These are phyloP conservation scores for Diadumene lineata DNA, from an alignment of 92 coral and sea anemone species.

Conservation along the genomic window DNA sequence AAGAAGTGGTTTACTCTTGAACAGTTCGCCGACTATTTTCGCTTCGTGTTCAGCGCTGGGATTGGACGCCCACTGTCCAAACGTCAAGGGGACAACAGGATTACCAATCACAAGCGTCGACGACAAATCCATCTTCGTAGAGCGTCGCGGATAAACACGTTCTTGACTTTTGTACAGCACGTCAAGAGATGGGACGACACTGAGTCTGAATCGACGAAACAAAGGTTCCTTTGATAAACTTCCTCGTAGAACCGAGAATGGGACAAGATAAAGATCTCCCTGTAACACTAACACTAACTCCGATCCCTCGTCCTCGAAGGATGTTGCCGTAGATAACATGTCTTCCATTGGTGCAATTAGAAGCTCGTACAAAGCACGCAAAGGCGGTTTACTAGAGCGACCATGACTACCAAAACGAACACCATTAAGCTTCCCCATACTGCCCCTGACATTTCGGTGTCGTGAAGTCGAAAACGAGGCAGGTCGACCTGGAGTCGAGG, in stretches of 20 bases:
- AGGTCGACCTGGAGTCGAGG: slow-evolving; percentile 65
- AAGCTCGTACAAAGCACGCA: slow-evolving; percentile 89
- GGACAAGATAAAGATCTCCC: slow-evolving; percentile 95
- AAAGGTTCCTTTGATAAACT: slow-evolving; percentile 84
- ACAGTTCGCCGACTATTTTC: slow-evolving; percentile 90
- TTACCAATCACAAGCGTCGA: slow-evolving; percentile 90
- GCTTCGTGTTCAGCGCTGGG: slow-evolving; percentile 96
- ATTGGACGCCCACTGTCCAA: slow-evolving; percentile 93
- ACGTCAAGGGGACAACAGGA: slow-evolving; percentile 87
- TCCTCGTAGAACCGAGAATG: slow-evolving; percentile 90
- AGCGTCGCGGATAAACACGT: slow-evolving; percentile 25
- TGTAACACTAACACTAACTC: slow-evolving; percentile 92
- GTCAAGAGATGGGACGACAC: slow-evolving; percentile 86
- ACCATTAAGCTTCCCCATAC: slow-evolving; percentile 88
- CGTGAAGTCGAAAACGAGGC: slow-evolving; percentile 72
- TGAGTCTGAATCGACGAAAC: slow-evolving; percentile 78
- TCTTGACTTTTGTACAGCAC: slow-evolving; percentile 59
- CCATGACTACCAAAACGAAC: slow-evolving; percentile 67
- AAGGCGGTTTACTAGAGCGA: slow-evolving; percentile 80
- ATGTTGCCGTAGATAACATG: slow-evolving; percentile 70
- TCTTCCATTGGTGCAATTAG: slow-evolving; percentile 95
- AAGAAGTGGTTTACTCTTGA: slow-evolving; percentile 86
- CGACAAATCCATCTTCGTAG: slow-evolving; percentile 43
- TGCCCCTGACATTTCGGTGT: slow-evolving; percentile 51
- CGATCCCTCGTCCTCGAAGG: slow-evolving; percentile 79